Base-by-base conservation (phyloP, 2,113 vertebrate genomes). In the Thinocorus orbignyianus region DNA sequence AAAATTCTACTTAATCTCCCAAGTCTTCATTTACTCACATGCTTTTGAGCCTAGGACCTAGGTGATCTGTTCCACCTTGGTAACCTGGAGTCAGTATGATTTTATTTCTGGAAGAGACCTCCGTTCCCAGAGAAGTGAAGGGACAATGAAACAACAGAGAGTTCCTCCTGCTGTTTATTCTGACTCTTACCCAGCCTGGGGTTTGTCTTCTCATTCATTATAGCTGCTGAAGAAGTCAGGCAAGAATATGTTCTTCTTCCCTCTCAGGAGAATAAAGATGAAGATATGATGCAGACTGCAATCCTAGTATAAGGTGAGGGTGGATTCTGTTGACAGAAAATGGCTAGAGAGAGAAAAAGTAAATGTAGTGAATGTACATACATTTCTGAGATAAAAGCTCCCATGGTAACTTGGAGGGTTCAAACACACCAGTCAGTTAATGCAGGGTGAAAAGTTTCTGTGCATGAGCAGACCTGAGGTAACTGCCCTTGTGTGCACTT, bases 381-480 rank as follows among this genome's bases (percentile, higher is more conserved):
- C 13, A 22, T 61, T 78, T 78, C 42, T 79, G 52, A 84, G 33
- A 60, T 86, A 71, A 93, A 97, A 92, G 23, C 30, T 87, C 12
- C 22, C 64, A 4, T 33, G 12, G 65, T 31, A 87, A 44, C 41
- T 42, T 57, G 39, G 61, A 92, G 52, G 48, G 55, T 87, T 92
- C 89, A 79, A 81, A 81, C 33, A 86, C 39, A 64, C 3, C 7
- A 52, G 52, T 57, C 57, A 91, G 33, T 79, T 72, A 93, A 55
- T 11, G 11, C 65, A 93, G 81, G 81, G 65, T 60, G 86, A 91
- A 79, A 91, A 57, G 77, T 79, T 93, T 28, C 57, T 52, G 52
- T 87, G 57, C 49, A 57, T 87, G 57, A 81, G 70, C 52, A 92
- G 73, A 81, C 81, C 81, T 71, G 61, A 95, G 61, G 81, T 74